Conservation (phyloP, 1,140 invertebrate species). For the Drosophila ambigua region DNA sequence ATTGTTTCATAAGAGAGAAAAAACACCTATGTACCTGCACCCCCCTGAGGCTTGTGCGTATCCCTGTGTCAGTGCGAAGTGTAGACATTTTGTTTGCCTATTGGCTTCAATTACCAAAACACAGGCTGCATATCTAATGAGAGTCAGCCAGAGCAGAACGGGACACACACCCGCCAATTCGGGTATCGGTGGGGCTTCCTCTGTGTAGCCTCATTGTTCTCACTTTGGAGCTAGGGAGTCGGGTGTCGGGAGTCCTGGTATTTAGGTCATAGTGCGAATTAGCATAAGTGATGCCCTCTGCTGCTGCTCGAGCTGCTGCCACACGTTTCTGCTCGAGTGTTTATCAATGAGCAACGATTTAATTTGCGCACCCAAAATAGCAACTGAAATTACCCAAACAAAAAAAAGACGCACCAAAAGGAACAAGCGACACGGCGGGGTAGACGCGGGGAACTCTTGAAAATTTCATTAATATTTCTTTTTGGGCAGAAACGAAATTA, state of each 20-base stretch:
- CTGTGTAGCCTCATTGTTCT: constrained; percentile 35
- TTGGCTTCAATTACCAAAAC: constrained; percentile 70
- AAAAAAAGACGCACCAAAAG: neutral
- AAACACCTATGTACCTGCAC: too few species aligned
- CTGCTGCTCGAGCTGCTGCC: neutral
- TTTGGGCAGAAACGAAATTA: constrained; percentile 60
- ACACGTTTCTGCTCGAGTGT: constrained; percentile 21
- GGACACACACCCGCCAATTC: neutral
- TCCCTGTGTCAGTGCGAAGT: constrained; percentile 37
- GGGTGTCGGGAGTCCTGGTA: constrained; percentile 21
- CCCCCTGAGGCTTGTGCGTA: constrained; percentile 1
- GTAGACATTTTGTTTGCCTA: constrained; percentile 63
- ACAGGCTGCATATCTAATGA: constrained; percentile 69
- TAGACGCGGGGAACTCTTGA: constrained; percentile 19
- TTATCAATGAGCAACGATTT: constrained; percentile 57
- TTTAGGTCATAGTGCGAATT: constrained; percentile 73
- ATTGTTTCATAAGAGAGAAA: too few species aligned
- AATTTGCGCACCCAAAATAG: constrained; percentile 63
- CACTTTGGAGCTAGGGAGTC: constrained; percentile 8
- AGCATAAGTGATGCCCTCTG: constrained; percentile 52
- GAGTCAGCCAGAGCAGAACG: neutral
- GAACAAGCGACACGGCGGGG: neutral
- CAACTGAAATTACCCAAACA: neutral
- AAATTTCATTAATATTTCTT: constrained; percentile 62
- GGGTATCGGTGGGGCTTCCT: neutral